Conservation (phyloP, 2,797 vertebrate species). For the Gila robusta region DNA sequence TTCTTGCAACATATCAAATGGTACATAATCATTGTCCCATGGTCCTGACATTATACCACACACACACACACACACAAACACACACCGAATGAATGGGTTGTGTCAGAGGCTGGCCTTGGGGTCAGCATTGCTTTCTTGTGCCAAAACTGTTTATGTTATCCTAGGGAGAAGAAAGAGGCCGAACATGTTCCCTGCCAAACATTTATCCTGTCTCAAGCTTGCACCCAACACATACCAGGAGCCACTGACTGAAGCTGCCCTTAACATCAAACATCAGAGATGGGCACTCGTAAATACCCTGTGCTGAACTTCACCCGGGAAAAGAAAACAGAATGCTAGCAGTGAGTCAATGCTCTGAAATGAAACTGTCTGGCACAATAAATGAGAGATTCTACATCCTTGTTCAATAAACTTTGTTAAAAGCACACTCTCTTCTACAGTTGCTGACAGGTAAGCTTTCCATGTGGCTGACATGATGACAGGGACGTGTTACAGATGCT, state of each 20-base stretch:
- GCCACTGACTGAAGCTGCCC: constrained; percentile 54
- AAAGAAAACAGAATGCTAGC: constrained; percentile 29
- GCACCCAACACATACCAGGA: constrained; percentile 67
- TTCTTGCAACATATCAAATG: neutral
- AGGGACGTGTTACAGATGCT: neutral
- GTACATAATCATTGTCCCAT: constrained; percentile 55
- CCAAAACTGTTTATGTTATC: constrained; percentile 83
- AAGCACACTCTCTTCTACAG: neutral
- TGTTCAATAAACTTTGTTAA: neutral
- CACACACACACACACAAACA: constrained; percentile 67
- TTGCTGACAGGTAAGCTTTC: neutral
- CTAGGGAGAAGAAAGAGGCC: constrained; percentile 74
- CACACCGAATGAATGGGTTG: constrained; percentile 84
- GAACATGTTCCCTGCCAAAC: constrained; percentile 80
- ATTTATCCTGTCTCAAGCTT: constrained; percentile 72
- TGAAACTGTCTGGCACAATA: neutral
- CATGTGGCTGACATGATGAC: neutral
- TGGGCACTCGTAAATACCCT: constrained; percentile 31
- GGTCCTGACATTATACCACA: constrained; percentile 73
- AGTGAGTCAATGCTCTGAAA: neutral
- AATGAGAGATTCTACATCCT: neutral
- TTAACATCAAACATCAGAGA: constrained; percentile 43
- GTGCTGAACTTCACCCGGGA: constrained; percentile 3
- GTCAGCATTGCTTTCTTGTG: constrained; percentile 83
- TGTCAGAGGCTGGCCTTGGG: constrained; percentile 83